These are phyloP conservation scores for Drosophila neocordata DNA, from an alignment of 1,140 invertebrate genomes.

Conservation along the genomic window DNA sequence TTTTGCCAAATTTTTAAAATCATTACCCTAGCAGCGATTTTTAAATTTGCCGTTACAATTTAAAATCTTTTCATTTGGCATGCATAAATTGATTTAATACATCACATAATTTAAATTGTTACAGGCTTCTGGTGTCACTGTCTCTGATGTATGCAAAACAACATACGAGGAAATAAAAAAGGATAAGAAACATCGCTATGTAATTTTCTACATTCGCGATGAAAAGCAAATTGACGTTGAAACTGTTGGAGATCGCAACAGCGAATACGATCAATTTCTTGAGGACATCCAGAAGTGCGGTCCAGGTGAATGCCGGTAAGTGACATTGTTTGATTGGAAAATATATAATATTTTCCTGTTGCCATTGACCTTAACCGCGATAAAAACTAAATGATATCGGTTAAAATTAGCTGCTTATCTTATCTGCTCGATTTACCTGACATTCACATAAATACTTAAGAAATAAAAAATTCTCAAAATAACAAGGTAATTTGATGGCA, in stretches of 20 bases:
- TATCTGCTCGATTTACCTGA: conserved; percentile 4
- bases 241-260: conserved; percentile 92
- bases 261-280: conserved; percentile 94
- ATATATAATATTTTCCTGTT: background rate
- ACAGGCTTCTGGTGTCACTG: conserved; percentile 97
- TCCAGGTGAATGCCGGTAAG: conserved; percentile 92
- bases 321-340: background rate
- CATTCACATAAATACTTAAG: background rate
- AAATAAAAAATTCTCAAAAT: background rate
- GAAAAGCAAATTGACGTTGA: conserved; percentile 97
- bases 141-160: conserved; percentile 96
- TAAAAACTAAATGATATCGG: background rate
- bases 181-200: conserved; percentile 98
- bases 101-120: background rate
- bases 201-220: conserved; percentile 97
- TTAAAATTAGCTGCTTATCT: conserved; percentile 1
- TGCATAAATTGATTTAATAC: no score
- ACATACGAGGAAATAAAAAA: conserved; percentile 98
- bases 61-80: background rate
- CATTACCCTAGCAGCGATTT: conserved; percentile 12
- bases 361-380: background rate
- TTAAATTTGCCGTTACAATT: conserved; percentile 33
- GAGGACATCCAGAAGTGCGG: conserved; percentile 95
- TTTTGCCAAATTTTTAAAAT: conserved; percentile 4
- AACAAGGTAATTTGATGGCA: background rate